Conservation (phyloP, 2,797 vertebrate species). For the Notolepis coatsorum region DNA sequence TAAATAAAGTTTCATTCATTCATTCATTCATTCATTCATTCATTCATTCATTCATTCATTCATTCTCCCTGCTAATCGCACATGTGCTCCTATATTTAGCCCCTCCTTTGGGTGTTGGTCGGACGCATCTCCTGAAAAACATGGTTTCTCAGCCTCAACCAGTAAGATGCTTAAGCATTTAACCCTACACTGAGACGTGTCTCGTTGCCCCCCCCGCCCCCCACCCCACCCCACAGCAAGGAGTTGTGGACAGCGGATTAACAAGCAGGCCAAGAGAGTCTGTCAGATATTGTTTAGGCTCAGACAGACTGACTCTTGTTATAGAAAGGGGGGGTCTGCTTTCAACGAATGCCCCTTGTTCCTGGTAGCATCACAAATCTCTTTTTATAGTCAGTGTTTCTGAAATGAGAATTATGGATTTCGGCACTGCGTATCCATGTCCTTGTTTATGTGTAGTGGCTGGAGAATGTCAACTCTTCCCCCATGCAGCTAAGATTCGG, state of each 20-base stretch:
- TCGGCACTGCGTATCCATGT: not conserved
- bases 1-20: no score
- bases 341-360: not conserved
- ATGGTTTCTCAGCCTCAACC: slow-evolving; percentile 56
- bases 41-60: no score
- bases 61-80: slow-evolving; percentile 67
- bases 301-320: slow-evolving; percentile 15
- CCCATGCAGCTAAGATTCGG: not conserved
- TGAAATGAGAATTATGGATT: not conserved
- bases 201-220: slow-evolving; percentile 32
- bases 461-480: not conserved
- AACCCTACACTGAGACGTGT: slow-evolving; percentile 56
- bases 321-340: not conserved
- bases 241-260: slow-evolving; percentile 40
- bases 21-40: no score
- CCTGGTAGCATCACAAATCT: not conserved
- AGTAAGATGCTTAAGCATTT: slow-evolving; percentile 76
- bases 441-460: not conserved
- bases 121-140: slow-evolving; percentile 67
- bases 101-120: slow-evolving; percentile 65
- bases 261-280: slow-evolving; percentile 5
- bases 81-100: slow-evolving; percentile 74
- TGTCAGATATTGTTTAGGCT: slow-evolving; percentile 9
- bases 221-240: not conserved
- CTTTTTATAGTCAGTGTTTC: no score